A percentile compares a stretch with the other conserved stretches of the same genome.
These are phyloP conservation scores for Brachyalestes nurse DNA, from an alignment of 2,797 vertebrate species.

Conservation along the genomic window DNA sequence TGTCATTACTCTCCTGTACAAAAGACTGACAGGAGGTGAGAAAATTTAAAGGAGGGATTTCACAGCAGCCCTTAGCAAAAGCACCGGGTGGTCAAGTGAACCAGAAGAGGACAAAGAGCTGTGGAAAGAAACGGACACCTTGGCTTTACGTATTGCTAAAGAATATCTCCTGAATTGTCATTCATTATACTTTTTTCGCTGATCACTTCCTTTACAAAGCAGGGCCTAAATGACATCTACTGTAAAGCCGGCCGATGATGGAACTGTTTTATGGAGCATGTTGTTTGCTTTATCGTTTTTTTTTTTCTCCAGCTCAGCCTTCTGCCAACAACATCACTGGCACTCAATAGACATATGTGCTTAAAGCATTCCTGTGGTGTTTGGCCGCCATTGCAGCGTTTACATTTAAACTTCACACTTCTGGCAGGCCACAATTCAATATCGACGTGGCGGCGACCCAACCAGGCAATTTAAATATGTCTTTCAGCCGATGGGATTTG, in stretches of 20 bases:
- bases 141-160: conserved; percentile 17
- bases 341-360: conserved; percentile 23
- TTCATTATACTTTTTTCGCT: conserved; percentile 35
- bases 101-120: conserved; percentile 8
- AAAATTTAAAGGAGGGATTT: conserved; percentile 24
- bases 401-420: conserved; percentile 46
- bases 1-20: conserved; percentile 34
- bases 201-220: conserved; percentile 9
- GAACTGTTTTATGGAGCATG: conserved; percentile 22
- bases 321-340: conserved; percentile 41
- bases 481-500: conserved; percentile 51
- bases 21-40: conserved; percentile 18
- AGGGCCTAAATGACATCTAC: conserved; percentile 25
- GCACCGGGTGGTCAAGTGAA: conserved; percentile 21
- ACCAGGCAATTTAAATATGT: conserved; percentile 46
- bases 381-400: conserved; percentile 32
- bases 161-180: conserved; percentile 34
- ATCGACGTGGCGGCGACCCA: conserved; percentile 24
- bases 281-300: conserved; percentile 35
- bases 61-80: conserved; percentile 26
- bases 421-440: conserved; percentile 43
- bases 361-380: conserved; percentile 43
- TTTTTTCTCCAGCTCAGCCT: conserved; percentile 42
- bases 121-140: conserved; percentile 26
- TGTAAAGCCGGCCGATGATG: conserved; percentile 32